Percentiles rank a stretch among this genome's conserved stretches.
Evolutionary conservation across 2,888 invertebrate genomes (phyloP).

Genomic region (Phalera bucephala): DNA sequence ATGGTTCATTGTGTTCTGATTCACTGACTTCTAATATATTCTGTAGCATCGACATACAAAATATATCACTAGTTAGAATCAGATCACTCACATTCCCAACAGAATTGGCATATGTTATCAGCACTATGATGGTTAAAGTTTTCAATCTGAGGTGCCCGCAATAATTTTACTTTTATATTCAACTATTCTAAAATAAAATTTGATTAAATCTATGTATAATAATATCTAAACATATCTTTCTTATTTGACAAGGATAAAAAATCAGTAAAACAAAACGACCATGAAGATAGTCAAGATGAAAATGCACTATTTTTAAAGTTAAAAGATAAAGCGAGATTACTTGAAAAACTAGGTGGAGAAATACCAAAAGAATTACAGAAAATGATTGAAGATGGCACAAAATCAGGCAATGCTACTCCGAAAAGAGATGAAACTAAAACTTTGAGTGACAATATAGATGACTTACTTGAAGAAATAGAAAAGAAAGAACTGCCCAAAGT

Average conservation of each 20-base stretch:
- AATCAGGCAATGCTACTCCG: conserved; percentile 46
- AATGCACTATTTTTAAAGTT: conserved; percentile 56
- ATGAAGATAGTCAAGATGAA: conserved; percentile 68
- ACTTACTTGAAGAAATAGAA: conserved; percentile 68
- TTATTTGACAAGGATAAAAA: conserved; percentile 36
- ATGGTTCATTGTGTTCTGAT: conserved; percentile 14
- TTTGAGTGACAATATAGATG: conserved; percentile 50
- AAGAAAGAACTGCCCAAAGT: conserved; percentile 66
- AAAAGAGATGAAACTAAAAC: conserved; percentile 39
- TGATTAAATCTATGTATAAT: no score
- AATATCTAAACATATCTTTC: no score
- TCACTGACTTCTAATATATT: conserved; percentile 38
- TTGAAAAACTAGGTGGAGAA: conserved; percentile 80
- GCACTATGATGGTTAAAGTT: conserved; percentile 75
- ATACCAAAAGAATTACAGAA: conserved; percentile 74
- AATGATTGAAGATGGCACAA: conserved; percentile 62
- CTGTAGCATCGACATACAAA: conserved; percentile 20
- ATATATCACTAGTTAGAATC: conserved; percentile 29
- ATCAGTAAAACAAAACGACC: conserved; percentile 35
- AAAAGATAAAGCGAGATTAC: conserved; percentile 75
- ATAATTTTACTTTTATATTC: not conserved
- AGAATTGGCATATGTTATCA: conserved; percentile 41
- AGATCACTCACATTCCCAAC: conserved; percentile 30
- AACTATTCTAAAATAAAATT: no score
- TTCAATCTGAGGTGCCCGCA: conserved; percentile 71